phyloP scores from a whole-genome alignment of 1,140 invertebrate genomes.

The Augochlora pura region DNA sequence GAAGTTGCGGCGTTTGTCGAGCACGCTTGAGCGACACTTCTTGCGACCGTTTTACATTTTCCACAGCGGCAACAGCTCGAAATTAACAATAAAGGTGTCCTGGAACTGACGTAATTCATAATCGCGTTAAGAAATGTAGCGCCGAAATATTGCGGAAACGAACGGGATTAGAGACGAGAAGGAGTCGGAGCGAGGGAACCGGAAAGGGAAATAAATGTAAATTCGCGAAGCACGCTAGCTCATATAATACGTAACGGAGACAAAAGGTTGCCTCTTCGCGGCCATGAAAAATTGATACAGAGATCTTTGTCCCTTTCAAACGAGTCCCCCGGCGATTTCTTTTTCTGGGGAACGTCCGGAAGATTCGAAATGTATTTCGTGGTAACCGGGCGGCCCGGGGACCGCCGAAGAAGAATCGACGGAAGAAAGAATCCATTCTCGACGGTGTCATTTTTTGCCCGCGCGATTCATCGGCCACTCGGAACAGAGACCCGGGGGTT shows the following conservation, averaged over 20 bases:
- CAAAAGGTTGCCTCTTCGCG: slow-evolving; percentile 30
- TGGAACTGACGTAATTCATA: slow-evolving; percentile 1
- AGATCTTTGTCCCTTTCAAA: slow-evolving; percentile 50
- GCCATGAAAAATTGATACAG: slow-evolving; percentile 52
- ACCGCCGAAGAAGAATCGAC: slow-evolving; percentile 1
- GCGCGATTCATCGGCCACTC: slow-evolving; percentile 6
- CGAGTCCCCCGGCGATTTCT: slow-evolving; percentile 49
- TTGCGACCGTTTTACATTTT: not conserved
- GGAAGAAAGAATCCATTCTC: not conserved
- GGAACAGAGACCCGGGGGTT: not conserved
- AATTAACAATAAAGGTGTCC: slow-evolving; percentile 10
- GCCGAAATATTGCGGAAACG: not conserved
- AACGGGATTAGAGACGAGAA: not conserved
- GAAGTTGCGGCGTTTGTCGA: not conserved
- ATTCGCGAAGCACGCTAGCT: slow-evolving; percentile 21
- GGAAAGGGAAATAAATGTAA: slow-evolving; percentile 30
- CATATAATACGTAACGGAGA: slow-evolving; percentile 36
- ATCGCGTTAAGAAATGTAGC: slow-evolving; percentile 14
- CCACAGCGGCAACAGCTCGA: not conserved
- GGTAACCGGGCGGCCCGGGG: slow-evolving; percentile 13
- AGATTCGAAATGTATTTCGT: slow-evolving; percentile 34
- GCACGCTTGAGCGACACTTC: not conserved
- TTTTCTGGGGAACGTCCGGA: slow-evolving; percentile 34
- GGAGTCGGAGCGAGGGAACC: too few species aligned
- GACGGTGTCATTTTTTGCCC: not conserved